Percentiles rank a stretch among this genome's conserved stretches.
phyloP scores from a whole-genome alignment of 1,140 invertebrate species.

The roundworm (Caenorhabditis elegans) region WBcel235 BX284602.5:776001-776500 shows the following conservation, averaged over 20 bases:
- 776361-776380: no score
- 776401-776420: no score
- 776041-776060: not conserved
- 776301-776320: not conserved
- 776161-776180: not conserved
- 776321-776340: no score
- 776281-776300: conserved; percentile 26
- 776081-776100: not conserved
- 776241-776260: conserved; percentile 7
- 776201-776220: not conserved
- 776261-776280: conserved; percentile 14
- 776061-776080: not conserved
- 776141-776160: not conserved
- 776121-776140: conserved; percentile 9
- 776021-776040: not conserved
- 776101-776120: not conserved
- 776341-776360: no score
- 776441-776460: no score
- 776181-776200: not conserved
- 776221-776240: not conserved
- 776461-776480: no score
- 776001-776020: conserved; percentile 7
- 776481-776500: no score
- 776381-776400: not conserved
- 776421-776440: no score